Evolutionary conservation across 64 coral and sea anemone species (phyloP), one percentile per base, ranked within the genome.

Genomic region (Pocillopora damicornis): DNA sequence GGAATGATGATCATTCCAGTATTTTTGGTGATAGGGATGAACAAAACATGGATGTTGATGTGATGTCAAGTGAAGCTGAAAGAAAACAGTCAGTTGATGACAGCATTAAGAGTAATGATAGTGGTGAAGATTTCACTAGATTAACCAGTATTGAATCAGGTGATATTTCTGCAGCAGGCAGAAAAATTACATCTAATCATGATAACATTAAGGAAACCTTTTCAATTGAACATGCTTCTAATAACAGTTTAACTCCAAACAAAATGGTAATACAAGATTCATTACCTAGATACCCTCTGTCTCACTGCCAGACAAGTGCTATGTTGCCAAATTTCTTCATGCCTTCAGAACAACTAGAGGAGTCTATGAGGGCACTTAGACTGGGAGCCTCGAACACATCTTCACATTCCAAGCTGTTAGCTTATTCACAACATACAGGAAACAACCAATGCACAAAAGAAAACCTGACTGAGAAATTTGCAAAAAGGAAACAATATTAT

Each of bases 241-340:
- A 34, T 34, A 79, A 25, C 22, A 26, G n/a, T 20, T 14, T 51
- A 2, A 78, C 72, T 30, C 63, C 87, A 68, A 82, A 77, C 73
- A 71, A 84, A 61, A 23, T 88, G 18, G 26, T 75, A 66, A 76
- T 10, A n/a, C 72, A 78, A 56, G 79, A 57, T 20, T 12, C 60
- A 69, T 37, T 88, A 10, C 66, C 87, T 35, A 69, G 59, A 76
- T 59, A 58, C 34, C 23, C 34, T 23, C 2, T 12, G 14, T 20
- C 10, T 17, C 37, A 82, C 23, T 78, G 83, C 6, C 69, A 38
- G 5, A 74, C 15, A 51, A 69, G 38, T 2, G 15, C 36, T 73
- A 63, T 37, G 67, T 81, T 93, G 42, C 94, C 91, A 65, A 93
- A 96, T 61, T 96, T 96, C 72, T 96, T 96, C 67, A 88, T 96